Base-by-base conservation (phyloP, 2,888 invertebrate genomes). In the Troides helena region DNA sequence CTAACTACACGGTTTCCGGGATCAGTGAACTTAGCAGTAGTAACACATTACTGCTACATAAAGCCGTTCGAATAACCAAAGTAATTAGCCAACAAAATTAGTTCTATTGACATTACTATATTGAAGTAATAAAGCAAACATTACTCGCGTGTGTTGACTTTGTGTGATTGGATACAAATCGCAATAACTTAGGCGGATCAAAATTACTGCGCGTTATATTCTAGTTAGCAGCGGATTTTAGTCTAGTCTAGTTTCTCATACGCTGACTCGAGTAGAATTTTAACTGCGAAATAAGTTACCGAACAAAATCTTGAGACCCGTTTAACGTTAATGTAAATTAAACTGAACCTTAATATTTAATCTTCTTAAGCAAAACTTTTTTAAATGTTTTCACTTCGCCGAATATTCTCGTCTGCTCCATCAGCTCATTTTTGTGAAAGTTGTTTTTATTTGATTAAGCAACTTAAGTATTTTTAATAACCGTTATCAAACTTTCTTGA, bases 161-260 rank as follows among this genome's bases (percentile, higher is more conserved):
- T 61, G 62, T 43, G 58, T 57, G 62, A 69, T 69, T 69, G 65
- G 69, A 69, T 69, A 69, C 57, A 65, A 69, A 65, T 14, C 61
- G 61, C 43, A 62, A 69, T 61, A 65, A 69, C 46, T 21, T 17
- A 61, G 23, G 23, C 65, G 62, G 46, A 58, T 65, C 53, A 46
- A 56, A 61, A 46, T 61, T 61, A 61, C 61, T 18, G 21, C 62
- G 25, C 30, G 65, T 65, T 69, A 57, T 58, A 57, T 25, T 25
- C 25, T 25, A 25, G 25, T 25, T 25, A 25, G 25, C 25, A 25
- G 25, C 25, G 2, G 30, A 30, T 3, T 30, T 4, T 30, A 30
- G 30, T 65, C 62, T 43, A 17, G 57, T 46, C 36, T 39, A 56
- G 30, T 7, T 56, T 46, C 50, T 39, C 50, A 50, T 61, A 39